Conservation (phyloP, 1,140 invertebrate genomes). For the Drosophila athabasca region DNA sequence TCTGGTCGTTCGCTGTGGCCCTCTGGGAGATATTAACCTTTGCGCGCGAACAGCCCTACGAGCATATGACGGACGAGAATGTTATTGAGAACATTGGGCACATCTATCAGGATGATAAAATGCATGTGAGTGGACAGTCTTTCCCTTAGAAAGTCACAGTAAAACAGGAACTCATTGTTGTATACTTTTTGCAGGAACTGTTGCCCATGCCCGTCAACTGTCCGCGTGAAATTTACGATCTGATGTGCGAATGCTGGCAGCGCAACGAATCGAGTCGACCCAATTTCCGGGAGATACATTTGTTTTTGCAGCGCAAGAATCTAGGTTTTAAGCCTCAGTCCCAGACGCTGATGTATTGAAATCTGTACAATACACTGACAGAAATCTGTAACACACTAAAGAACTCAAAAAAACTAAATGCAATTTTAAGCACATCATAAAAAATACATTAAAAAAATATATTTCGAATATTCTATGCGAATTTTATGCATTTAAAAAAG, state of each 20-base stretch:
- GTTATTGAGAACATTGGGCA: constrained; percentile 91
- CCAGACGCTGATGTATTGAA: constrained; percentile 68
- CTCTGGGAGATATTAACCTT: constrained; percentile 96
- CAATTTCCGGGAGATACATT: constrained; percentile 94
- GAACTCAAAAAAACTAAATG: constrained; percentile 11
- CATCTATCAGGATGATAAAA: constrained; percentile 88
- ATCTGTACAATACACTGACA: not conserved
- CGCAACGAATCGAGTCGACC: constrained; percentile 92
- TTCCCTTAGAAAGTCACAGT: not conserved
- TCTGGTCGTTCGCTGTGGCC: constrained; percentile 95
- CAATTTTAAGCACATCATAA: constrained; percentile 59
- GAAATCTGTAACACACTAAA: not conserved
- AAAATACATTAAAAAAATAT: constrained; percentile 15
- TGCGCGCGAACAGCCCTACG: constrained; percentile 92
- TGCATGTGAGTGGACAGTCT: constrained; percentile 72
- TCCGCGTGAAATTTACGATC: constrained; percentile 94
- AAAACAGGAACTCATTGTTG: not conserved
- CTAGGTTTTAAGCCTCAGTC: constrained; percentile 89
- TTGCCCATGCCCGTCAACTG: constrained; percentile 92
- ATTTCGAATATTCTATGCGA: constrained; percentile 32
- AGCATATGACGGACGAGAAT: constrained; percentile 90
- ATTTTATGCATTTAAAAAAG: constrained; percentile 19
- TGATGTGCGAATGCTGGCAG: constrained; percentile 98
- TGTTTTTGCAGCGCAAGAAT: constrained; percentile 95
- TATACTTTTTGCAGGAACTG: constrained; percentile 85